phyloP scores from a whole-genome alignment of 2,797 vertebrate genomes.

The Aeoliscus strigatus region DNA sequence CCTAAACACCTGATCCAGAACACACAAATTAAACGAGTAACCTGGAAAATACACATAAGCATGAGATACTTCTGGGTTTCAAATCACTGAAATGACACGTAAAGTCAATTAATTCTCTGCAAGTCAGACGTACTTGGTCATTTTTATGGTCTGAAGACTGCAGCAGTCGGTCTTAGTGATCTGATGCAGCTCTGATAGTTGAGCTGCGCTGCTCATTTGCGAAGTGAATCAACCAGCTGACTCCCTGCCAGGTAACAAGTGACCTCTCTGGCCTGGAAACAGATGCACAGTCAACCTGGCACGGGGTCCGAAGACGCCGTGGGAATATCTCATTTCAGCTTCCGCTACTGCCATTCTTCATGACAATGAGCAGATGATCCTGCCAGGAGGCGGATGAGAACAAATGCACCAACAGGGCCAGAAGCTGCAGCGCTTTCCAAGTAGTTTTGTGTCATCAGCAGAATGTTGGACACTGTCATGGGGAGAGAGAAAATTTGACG shows the following conservation, averaged over 20 bases:
- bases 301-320: constrained; percentile 10
- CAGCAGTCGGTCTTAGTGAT: constrained; percentile 3
- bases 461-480: constrained; percentile 11
- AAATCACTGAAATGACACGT: too few relatives aligned
- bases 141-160: too few relatives aligned
- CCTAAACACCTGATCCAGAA: too few relatives aligned
- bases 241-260: constrained; percentile 41
- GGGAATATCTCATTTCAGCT: constrained; percentile 9
- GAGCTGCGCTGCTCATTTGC: constrained; percentile 19
- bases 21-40: too few relatives aligned
- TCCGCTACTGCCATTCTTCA: constrained; percentile 10
- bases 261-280: constrained; percentile 26
- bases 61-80: too few relatives aligned
- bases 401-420: constrained; percentile 7
- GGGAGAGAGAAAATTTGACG: neutral
- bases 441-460: constrained; percentile 3
- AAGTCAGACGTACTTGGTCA: too few relatives aligned
- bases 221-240: constrained; percentile 1
- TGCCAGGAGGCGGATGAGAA: constrained; percentile 5
- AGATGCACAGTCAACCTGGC: constrained; percentile 27
- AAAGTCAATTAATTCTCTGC: too few relatives aligned
- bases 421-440: constrained; percentile 6
- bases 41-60: too few relatives aligned
- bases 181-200: constrained; percentile 27
- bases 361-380: constrained; percentile 10